Evolutionary conservation across 1,140 invertebrate genomes (phyloP), one percentile per base, ranked within the genome.

Genomic region (Phenacoccus solenopsis): DNA sequence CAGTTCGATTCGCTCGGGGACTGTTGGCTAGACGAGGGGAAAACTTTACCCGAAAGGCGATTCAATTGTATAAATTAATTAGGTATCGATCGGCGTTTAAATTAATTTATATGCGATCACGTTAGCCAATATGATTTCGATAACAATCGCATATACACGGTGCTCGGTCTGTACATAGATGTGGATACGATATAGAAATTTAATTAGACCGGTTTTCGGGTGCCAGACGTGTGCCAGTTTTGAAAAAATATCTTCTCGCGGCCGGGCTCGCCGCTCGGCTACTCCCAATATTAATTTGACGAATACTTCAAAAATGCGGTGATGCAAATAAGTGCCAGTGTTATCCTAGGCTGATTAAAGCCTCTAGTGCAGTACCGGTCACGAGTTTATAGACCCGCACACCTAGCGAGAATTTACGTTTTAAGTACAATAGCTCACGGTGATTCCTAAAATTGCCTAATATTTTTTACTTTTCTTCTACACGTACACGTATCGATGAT

Each of bases 171-270:
- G 38, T 16, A 7, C 30, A 32, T 32, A 32, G 5, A 32, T 32
- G 30, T 32, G 5, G 30, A 13, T 32, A 32, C n/a, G 30, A 13
- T 32, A 32, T 32, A 32, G 30, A 49, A 49, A 49, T 49, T 49
- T 49, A 49, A 49, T 49, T 49, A 49, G 38, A 49, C 38, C 38
- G 38, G 38, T 49, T 49, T 49, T 49, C 38, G 38, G 38, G 38
- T n/a, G 38, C 38, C 38, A 49, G 38, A 49, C 38, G 38, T 49
- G 38, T 49, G 38, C 38, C 38, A 49, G 5, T 16, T 49, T 49
- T 49, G 3, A 2, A 49, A 49, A 49, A 49, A 49, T 16, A 9
- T n/a, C n/a, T n/a, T n/a, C n/a, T n/a, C n/a, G n/a, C 38, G 38
- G 38, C 38, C 20, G 20, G 13, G 30, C 5, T 32, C 5, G 5